Evolutionary conservation across 2,888 invertebrate species (phyloP), one percentile per base, ranked within the genome.

Genomic region (Conomelus anceps): DNA sequence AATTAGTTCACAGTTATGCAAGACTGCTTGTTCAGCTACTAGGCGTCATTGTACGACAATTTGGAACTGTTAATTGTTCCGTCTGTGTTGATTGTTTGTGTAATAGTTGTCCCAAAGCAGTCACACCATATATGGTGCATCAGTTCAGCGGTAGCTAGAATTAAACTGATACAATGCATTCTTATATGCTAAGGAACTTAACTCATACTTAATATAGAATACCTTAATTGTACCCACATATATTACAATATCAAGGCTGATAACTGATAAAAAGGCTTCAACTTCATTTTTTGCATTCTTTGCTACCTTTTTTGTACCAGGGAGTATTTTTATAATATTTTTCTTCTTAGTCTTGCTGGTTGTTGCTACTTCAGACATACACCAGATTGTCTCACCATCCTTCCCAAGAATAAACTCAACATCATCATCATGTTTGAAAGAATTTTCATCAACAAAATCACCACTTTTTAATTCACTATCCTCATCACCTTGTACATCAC

Each of bases 161-260:
- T n/a, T n/a, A n/a, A n/a, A n/a, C n/a, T n/a, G n/a, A n/a, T n/a
- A n/a, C n/a, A n/a, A n/a, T n/a, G n/a, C n/a, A n/a, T n/a, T n/a
- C n/a, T n/a, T n/a, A n/a, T n/a, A n/a, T n/a, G n/a, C n/a, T n/a
- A n/a, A n/a, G n/a, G n/a, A n/a, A n/a, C n/a, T n/a, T n/a, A n/a
- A n/a, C n/a, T n/a, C n/a, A n/a, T n/a, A n/a, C n/a, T n/a, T n/a
- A n/a, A n/a, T n/a, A n/a, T n/a, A n/a, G n/a, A n/a, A n/a, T n/a
- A n/a, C n/a, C n/a, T n/a, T n/a, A n/a, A n/a, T n/a, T n/a, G n/a
- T n/a, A n/a, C n/a, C n/a, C n/a, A n/a, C n/a, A n/a, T n/a, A n/a
- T n/a, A n/a, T n/a, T n/a, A n/a, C n/a, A n/a, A 87, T 87, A 34
- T 87, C 87, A 87, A 87, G 26, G 41, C 29, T 87, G 29, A 87